Evolutionary conservation across 2,113 vertebrate genomes (phyloP), one percentile per base, ranked within the genome.

Genomic region (Psilopogon haemacephalus): DNA sequence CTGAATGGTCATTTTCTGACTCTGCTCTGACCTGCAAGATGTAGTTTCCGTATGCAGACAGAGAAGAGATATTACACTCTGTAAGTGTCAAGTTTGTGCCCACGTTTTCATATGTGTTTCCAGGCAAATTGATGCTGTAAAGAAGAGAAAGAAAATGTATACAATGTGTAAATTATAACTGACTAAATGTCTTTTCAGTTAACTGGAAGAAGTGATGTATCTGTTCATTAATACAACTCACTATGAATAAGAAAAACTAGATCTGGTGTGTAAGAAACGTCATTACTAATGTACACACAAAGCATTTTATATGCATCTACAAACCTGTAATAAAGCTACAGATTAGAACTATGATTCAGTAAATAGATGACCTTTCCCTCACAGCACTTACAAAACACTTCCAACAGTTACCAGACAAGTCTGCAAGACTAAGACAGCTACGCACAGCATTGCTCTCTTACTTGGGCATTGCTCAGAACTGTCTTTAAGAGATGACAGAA

Each of bases 21-120:
- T 97, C 94, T 0, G 96, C 74, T 32, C 97, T 95, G 56, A 98
- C 96, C 71, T 73, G 88, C 79, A 98, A 54, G 6, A 8, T 12
- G 74, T 96, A 78, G 54, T 84, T 15, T 5, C 95, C 94, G 6
- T 97, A 97, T 0, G 56, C 88, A 17, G 97, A 94, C 15, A 97
- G 86, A 26, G 2, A 26, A 32, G 98, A 97, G 85, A 98, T 74
- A 35, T 98, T 84, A 0, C 98, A 98, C 8, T 75, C 13, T 0
- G 86, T 94, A 19, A 24, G 11, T 4, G 19, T 3, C 67, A 84
- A 89, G 5, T 12, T 70, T 0, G 23, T 63, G 44, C 96, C 78
- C 10, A 27, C 3, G 1, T 79, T 86, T 55, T 77, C 50, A 2
- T 78, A 97, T 2, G 3, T 15, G 27, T 18, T 3, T 11, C 5